phyloP scores from a whole-genome alignment of 1,140 invertebrate genomes.

The Papilio machaon region DNA sequence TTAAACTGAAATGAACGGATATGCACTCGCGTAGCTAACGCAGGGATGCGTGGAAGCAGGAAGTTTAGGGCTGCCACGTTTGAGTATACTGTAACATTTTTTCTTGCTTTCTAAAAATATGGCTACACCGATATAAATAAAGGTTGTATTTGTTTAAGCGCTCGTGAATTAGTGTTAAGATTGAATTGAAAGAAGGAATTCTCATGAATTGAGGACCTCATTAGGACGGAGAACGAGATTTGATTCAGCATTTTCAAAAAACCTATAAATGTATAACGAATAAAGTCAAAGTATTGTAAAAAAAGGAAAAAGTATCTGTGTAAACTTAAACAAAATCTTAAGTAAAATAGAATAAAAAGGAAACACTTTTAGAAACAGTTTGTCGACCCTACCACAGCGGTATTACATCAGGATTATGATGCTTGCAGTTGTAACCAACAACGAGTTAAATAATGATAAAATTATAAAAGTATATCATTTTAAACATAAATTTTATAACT shows the following conservation, averaged over 20 bases:
- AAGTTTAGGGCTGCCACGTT: not conserved
- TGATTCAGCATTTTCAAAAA: too few relatives aligned
- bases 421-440: not conserved
- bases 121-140: not conserved
- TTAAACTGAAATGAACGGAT: slow-evolving; percentile 25
- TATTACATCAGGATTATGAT: slow-evolving; percentile 15
- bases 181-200: not conserved
- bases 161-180: not conserved
- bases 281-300: too few relatives aligned
- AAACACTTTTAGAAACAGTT: not conserved
- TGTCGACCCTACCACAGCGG: not conserved
- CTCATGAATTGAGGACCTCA: too few relatives aligned
- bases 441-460: not conserved
- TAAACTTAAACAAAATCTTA: not conserved
- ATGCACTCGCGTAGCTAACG: slow-evolving; percentile 10
- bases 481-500: not conserved
- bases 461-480: not conserved
- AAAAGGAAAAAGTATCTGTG: not conserved
- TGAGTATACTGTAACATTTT: not conserved
- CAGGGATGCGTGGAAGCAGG: slow-evolving; percentile 19
- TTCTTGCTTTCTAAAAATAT: not conserved
- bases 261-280: too few relatives aligned
- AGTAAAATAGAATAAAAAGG: not conserved
- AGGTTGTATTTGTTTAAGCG: not conserved
- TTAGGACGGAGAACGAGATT: too few relatives aligned